Evolutionary conservation across 1,140 invertebrate genomes (phyloP).

Genomic region (Bombus confusus): DNA sequence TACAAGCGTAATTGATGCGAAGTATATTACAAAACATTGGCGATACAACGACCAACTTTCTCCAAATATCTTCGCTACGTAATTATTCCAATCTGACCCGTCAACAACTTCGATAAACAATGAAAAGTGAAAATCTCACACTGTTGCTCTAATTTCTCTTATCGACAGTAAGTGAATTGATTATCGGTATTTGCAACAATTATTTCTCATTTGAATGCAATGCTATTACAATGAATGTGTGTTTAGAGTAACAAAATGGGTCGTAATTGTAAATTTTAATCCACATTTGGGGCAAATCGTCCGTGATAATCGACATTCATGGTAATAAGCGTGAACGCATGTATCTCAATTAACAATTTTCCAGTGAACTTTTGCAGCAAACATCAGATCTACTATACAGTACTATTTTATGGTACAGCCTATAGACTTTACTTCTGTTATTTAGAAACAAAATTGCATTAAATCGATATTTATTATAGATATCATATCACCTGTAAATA

Average conservation of each 20-base stretch:
- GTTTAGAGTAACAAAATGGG: neutral
- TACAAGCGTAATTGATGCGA: neutral
- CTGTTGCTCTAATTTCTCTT: neutral
- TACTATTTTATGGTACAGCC: neutral
- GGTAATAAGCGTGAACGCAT: neutral
- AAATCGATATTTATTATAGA: neutral
- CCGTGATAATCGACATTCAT: neutral
- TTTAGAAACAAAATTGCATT: neutral
- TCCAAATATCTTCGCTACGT: neutral
- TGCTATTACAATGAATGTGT: neutral
- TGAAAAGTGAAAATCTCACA: neutral
- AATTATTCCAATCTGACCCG: neutral
- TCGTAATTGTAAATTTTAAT: slow-evolving; percentile 5
- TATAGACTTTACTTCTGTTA: neutral
- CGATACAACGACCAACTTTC: neutral
- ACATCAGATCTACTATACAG: neutral
- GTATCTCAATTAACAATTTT: neutral
- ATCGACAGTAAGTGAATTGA: neutral
- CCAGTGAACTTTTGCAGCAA: neutral
- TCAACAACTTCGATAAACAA: too few relatives aligned
- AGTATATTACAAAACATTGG: neutral
- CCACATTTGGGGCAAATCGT: neutral
- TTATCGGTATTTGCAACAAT: neutral
- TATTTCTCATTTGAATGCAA: neutral
- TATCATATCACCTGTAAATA: neutral